A percentile compares a stretch with the other conserved stretches of the same genome.
These are phyloP conservation scores for Octodon degus DNA, from an alignment of 2,113 vertebrate genomes.

Conservation along the genomic window DNA sequence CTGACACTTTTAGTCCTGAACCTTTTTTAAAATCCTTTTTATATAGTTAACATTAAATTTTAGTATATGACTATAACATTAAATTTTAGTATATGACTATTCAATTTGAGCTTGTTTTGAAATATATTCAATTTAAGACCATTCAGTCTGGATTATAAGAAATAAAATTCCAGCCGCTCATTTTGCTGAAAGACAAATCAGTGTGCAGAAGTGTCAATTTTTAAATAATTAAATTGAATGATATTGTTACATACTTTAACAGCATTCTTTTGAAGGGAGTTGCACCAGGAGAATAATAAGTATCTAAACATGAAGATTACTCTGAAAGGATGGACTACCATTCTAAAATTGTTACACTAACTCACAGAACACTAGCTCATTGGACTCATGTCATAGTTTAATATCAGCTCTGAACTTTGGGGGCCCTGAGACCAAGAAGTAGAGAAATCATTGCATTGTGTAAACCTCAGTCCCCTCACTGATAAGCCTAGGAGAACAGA, in stretches of 20 bases:
- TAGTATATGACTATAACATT: neutral
- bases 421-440: neutral
- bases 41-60: conserved; percentile 21
- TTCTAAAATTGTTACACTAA: neutral
- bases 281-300: neutral
- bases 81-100: neutral
- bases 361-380: neutral
- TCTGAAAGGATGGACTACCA: neutral
- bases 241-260: neutral
- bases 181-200: conserved; percentile 41
- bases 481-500: neutral
- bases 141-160: neutral
- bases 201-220: neutral
- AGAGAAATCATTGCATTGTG: neutral
- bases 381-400: neutral
- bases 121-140: conserved; percentile 7
- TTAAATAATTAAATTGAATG: conserved; percentile 5
- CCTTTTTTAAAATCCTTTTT: neutral
- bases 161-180: neutral
- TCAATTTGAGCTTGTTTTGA: neutral
- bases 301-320: neutral
- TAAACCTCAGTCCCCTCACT: neutral
- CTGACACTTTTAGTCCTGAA: neutral
- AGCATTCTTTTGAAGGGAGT: conserved; percentile 35
- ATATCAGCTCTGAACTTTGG: neutral